Evolutionary conservation across 2,113 vertebrate genomes (phyloP).

Genomic region (Syngnathus scovelli): DNA sequence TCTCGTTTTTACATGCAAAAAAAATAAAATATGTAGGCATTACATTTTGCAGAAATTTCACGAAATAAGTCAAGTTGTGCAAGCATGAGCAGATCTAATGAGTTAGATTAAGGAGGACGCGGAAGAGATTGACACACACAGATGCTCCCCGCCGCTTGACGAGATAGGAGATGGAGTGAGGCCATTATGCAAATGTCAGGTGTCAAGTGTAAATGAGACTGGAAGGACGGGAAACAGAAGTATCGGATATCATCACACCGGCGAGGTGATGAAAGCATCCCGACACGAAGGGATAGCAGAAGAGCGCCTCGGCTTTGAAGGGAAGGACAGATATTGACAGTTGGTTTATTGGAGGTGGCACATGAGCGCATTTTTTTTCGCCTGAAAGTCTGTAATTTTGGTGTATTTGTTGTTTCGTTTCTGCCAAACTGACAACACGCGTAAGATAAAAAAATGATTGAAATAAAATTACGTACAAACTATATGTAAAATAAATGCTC

Average conservation of each 20-base stretch:
- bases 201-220: slow-evolving; percentile 72
- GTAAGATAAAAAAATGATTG: not conserved
- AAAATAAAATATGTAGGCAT: not conserved
- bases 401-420: not conserved
- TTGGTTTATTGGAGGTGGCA: slow-evolving; percentile 14
- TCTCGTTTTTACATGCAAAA: not conserved
- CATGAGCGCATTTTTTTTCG: not conserved
- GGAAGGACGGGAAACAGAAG: slow-evolving; percentile 59
- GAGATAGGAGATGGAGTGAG: slow-evolving; percentile 51
- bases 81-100: slow-evolving; percentile 57
- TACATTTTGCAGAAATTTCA: slow-evolving; percentile 56
- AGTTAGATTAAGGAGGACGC: slow-evolving; percentile 58
- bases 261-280: slow-evolving; percentile 58
- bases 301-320: slow-evolving; percentile 35
- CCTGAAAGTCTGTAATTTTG: not conserved
- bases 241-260: slow-evolving; percentile 56
- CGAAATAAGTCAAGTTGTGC: slow-evolving; percentile 56
- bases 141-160: slow-evolving; percentile 28
- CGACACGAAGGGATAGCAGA: slow-evolving; percentile 35
- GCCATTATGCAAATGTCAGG: slow-evolving; percentile 69
- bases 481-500: not conserved
- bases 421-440: not conserved
- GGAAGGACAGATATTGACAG: slow-evolving; percentile 11
- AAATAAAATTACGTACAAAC: not conserved
- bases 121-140: not conserved